Conservation (phyloP, 2,797 vertebrate genomes). For the Acanthurus lineatus region DNA sequence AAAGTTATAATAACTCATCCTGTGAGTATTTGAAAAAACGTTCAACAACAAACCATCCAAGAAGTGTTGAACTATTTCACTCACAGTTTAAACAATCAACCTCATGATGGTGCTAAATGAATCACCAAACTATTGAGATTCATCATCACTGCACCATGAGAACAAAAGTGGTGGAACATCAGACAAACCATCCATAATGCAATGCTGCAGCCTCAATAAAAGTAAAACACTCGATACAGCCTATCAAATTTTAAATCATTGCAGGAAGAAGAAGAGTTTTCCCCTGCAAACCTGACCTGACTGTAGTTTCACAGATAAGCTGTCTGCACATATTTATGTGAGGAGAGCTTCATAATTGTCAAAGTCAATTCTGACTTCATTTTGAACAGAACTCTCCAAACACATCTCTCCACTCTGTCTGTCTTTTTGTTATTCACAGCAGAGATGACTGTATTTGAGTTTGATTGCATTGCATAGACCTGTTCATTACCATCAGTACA, state of each 20-base stretch:
- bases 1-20: too few relatives aligned
- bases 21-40: too few relatives aligned
- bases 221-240: too few relatives aligned
- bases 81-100: too few relatives aligned
- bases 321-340: conserved; percentile 15
- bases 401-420: background rate
- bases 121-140: too few relatives aligned
- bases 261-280: background rate
- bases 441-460: conserved; percentile 4
- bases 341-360: conserved; percentile 12
- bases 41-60: background rate
- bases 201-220: too few relatives aligned
- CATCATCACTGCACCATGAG: too few relatives aligned
- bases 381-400: background rate
- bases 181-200: too few relatives aligned
- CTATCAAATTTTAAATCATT: background rate
- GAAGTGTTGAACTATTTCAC: background rate
- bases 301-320: conserved; percentile 32
- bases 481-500: conserved; percentile 48
- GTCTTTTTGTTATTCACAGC: conserved; percentile 6
- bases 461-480: conserved; percentile 46
- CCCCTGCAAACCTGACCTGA: conserved; percentile 24
- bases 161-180: too few relatives aligned
- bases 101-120: too few relatives aligned
- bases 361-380: background rate